Evolutionary conservation across 2,113 vertebrate genomes (phyloP).

Genomic region (Thalassoma bifasciatum): DNA sequence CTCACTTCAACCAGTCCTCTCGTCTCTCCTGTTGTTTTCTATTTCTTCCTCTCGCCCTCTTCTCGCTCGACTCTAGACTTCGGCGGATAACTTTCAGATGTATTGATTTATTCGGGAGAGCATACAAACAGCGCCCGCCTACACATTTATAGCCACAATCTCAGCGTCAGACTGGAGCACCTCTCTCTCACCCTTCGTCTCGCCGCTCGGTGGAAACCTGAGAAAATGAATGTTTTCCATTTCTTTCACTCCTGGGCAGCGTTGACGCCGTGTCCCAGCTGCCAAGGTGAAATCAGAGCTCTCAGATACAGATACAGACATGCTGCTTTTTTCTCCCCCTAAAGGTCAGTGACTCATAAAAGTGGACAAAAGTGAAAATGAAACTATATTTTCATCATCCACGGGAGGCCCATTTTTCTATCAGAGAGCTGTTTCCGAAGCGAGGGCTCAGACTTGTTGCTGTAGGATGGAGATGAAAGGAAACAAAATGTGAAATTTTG

Average conservation of each 20-base stretch:
- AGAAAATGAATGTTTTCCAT: constrained; percentile 68
- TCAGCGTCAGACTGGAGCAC: constrained; percentile 33
- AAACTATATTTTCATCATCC: constrained; percentile 5
- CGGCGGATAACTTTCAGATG: constrained; percentile 34
- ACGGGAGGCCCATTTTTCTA: constrained; percentile 6
- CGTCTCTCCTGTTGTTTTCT: neutral
- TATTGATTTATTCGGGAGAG: constrained; percentile 7
- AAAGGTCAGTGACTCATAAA: constrained; percentile 27
- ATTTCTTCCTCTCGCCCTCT: neutral
- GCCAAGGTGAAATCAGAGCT: constrained; percentile 65
- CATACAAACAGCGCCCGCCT: constrained; percentile 15
- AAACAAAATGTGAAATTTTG: neutral
- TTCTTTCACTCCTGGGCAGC: constrained; percentile 45
- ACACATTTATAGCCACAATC: neutral
- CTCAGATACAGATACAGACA: constrained; percentile 27
- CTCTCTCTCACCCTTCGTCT: constrained; percentile 31
- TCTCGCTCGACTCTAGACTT: constrained; percentile 6
- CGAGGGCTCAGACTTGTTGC: neutral
- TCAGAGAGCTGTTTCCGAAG: constrained; percentile 6
- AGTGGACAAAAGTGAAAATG: constrained; percentile 17
- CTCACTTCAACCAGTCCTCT: constrained; percentile 15
- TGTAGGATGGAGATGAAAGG: neutral
- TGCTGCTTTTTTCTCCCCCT: neutral
- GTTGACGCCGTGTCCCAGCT: constrained; percentile 18
- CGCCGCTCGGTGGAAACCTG: constrained; percentile 49